Base-by-base conservation (phyloP, 1,140 invertebrate genomes). In the Neodiprion lecontei region DNA sequence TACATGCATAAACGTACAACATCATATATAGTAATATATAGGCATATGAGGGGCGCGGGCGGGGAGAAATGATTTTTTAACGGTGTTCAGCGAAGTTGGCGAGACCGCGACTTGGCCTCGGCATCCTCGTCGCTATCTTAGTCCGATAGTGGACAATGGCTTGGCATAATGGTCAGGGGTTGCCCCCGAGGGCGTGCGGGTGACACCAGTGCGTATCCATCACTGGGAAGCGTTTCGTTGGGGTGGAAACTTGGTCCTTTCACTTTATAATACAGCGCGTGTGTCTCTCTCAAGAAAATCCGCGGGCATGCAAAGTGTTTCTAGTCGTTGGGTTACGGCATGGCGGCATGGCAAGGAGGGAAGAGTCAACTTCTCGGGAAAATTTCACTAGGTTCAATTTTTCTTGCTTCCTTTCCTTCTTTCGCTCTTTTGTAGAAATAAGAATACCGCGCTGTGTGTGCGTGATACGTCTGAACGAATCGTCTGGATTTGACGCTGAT, bases 121-220 rank as follows among this genome's bases (percentile, higher is more conserved):
- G 28, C 28, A 40, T 40, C 28, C 2, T 40, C 68, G 75, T 28
- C 80, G 84, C 83, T 87, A 86, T 87, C 86, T 86, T 85, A 86
- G 81, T 79, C 82, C 86, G 85, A 86, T 86, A 86, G 86, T 87
- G 86, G 86, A 86, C 86, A 86, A 87, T 87, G 84, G 84, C 86
- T 85, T 86, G 86, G 86, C 85, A 87, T 86, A 86, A 86, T 85
- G 82, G 84, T 84, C 82, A 82, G 76, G 76, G 71, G 74, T 76
- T 77, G 75, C 81, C 82, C 84, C 79, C 76, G 77, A 61, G 76
- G 84, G 80, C 82, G 82, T 85, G 84, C 74, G 79, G 77, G 79
- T 85, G 85, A 85, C 85, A 84, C 80, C 82, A 85, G 83, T 80
- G 82, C 81, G 85, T 85, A 86, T 85, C 85, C 84, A 85, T 86